Conservation (phyloP, 2,113 vertebrate genomes). For the Bos indicus region DNA sequence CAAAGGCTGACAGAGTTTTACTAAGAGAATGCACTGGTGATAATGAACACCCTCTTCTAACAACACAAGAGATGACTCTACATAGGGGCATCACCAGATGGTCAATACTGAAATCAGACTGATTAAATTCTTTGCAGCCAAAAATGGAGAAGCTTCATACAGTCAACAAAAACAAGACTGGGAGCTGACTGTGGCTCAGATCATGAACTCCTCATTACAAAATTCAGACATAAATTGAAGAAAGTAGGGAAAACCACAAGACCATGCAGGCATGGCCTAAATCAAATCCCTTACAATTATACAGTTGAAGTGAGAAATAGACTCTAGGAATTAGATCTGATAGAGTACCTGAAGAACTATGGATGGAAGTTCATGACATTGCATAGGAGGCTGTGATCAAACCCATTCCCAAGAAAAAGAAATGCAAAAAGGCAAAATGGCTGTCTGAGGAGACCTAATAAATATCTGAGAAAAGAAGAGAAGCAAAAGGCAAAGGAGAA, state of each 20-base stretch:
- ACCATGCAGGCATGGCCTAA: neutral
- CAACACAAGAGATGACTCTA: neutral
- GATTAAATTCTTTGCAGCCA: neutral
- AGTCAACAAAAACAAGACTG: neutral
- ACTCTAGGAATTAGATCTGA: neutral
- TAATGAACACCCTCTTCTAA: neutral
- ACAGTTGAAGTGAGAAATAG: neutral
- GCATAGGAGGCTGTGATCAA: neutral
- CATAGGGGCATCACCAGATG: neutral
- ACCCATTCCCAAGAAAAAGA: neutral
- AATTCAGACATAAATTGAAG: neutral
- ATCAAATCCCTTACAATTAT: neutral
- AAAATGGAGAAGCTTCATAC: neutral
- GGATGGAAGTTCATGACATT: fast-evolving
- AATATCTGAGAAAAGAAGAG: neutral
- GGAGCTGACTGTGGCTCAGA: neutral
- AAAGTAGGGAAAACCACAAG: neutral
- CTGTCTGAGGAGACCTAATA: neutral
- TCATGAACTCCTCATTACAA: neutral
- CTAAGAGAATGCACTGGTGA: neutral
- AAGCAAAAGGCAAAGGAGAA: neutral
- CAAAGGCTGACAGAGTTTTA: neutral
- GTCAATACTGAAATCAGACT: neutral
- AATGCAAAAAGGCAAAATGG: neutral
- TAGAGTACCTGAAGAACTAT: neutral